phyloP scores from a whole-genome alignment of 2,888 invertebrate genomes.

The Fragum sueziense region DNA sequence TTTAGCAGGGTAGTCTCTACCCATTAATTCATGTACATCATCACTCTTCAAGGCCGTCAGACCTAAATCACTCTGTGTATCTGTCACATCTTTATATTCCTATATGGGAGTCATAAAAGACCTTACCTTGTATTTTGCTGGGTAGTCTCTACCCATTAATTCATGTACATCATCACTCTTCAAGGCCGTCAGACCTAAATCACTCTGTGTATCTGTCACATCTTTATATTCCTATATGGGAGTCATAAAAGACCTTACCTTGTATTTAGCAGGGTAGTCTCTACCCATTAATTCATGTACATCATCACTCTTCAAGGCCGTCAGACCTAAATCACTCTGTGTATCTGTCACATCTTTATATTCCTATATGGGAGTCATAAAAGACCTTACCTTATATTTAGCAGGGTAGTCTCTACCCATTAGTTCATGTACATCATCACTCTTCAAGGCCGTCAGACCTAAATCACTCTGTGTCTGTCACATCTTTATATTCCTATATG shows the following conservation, averaged over 20 bases:
- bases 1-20: slow-evolving; percentile 96
- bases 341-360: slow-evolving; percentile 93
- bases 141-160: slow-evolving; percentile 97
- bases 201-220: slow-evolving; percentile 95
- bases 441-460: slow-evolving; percentile 94
- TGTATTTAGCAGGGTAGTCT: slow-evolving; percentile 97
- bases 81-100: too few relatives aligned
- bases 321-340: slow-evolving; percentile 94
- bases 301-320: slow-evolving; percentile 95
- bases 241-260: too few relatives aligned
- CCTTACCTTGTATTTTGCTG: slow-evolving; percentile 95
- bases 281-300: slow-evolving; percentile 97
- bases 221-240: too few relatives aligned
- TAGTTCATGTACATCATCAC: slow-evolving; percentile 96
- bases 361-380: too few relatives aligned
- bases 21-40: slow-evolving; percentile 97
- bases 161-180: slow-evolving; percentile 96
- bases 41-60: slow-evolving; percentile 95
- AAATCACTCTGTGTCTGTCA: too few relatives aligned
- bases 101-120: too few relatives aligned
- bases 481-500: too few relatives aligned
- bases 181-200: slow-evolving; percentile 94
- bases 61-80: too few relatives aligned
- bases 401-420: slow-evolving; percentile 97
- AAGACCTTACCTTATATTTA: slow-evolving; percentile 95